phyloP scores from a whole-genome alignment of 2,113 vertebrate species.

The Ornithorhynchus anatinus region DNA sequence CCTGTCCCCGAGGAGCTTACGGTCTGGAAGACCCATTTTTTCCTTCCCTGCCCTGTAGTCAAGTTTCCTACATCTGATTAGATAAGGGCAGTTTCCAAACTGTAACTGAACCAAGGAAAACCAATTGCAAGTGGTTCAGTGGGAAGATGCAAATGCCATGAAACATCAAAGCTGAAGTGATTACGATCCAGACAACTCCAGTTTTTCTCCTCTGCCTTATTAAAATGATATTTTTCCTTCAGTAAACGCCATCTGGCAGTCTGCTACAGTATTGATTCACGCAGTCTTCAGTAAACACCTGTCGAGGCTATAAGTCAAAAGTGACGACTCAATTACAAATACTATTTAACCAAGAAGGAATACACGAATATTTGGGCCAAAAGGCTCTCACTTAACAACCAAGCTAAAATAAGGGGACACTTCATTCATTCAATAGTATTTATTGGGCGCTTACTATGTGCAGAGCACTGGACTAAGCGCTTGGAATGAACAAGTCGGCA shows the following conservation, averaged over 20 bases:
- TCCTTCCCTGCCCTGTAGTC: too few species aligned
- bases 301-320: conserved; percentile 12
- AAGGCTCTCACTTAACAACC: background rate
- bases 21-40: too few species aligned
- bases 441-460: too few species aligned
- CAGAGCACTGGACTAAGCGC: too few species aligned
- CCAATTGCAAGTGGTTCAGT: background rate
- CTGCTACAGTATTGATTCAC: background rate
- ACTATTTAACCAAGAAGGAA: background rate
- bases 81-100: too few species aligned
- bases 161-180: background rate
- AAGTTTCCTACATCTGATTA: too few species aligned
- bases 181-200: background rate
- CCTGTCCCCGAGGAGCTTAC: too few species aligned
- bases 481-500: too few species aligned
- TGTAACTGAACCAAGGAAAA: background rate
- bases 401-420: too few species aligned
- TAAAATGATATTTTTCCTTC: conserved; percentile 2
- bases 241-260: background rate
- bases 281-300: too few species aligned
- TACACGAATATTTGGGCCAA: background rate
- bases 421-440: too few species aligned
- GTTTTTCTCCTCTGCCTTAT: background rate
- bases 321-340: background rate
- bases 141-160: background rate